A percentile compares a stretch with the other conserved stretches of the same genome.
Conservation (phyloP, 2,113 vertebrate genomes). For the Ameiurus melas region DNA sequence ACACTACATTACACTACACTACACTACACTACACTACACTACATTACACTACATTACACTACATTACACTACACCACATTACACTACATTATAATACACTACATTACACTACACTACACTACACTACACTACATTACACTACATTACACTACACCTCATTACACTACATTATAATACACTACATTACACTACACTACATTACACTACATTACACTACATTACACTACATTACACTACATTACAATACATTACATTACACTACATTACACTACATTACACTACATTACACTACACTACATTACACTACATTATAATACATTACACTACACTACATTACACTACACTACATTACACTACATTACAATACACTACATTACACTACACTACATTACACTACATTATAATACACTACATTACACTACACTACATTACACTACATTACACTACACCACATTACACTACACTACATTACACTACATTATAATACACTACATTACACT, state of each 20-base stretch:
- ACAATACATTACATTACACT: not conserved
- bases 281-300: not conserved
- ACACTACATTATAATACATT: too few relatives aligned
- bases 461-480: too few relatives aligned
- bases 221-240: not conserved
- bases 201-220: not conserved
- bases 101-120: not conserved
- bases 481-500: not conserved
- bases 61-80: not conserved
- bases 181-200: not conserved
- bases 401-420: not conserved
- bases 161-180: not conserved
- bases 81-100: not conserved
- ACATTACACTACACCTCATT: not conserved
- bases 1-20: not conserved
- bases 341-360: not conserved
- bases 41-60: not conserved
- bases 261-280: not conserved
- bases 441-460: not conserved
- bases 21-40: not conserved
- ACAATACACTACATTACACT: too few relatives aligned
- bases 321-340: too few relatives aligned
- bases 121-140: not conserved
- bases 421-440: not conserved
- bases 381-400: not conserved